A percentile compares a stretch with the other conserved stretches of the same genome.
phyloP scores from a whole-genome alignment of 2,888 invertebrate genomes.

The Eupithecia dodoneata region DNA sequence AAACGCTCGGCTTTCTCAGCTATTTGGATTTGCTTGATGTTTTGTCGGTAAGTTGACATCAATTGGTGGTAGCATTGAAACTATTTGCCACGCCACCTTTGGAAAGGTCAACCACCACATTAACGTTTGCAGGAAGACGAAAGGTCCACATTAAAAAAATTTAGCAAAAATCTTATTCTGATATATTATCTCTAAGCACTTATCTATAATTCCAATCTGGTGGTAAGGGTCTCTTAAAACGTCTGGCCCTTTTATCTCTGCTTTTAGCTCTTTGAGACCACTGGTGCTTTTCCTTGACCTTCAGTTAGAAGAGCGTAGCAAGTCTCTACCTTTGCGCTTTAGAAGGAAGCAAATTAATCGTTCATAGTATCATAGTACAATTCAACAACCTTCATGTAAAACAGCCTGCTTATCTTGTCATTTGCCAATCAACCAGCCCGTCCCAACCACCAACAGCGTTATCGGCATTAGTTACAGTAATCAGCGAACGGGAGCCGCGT shows the following conservation, averaged over 20 bases:
- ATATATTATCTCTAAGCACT: no score
- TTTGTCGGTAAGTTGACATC: conserved; percentile 41
- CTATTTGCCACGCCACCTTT: conserved; percentile 24
- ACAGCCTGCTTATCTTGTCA: neutral
- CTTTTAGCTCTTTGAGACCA: neutral
- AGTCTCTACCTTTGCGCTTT: neutral
- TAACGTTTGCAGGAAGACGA: neutral
- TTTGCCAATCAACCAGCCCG: conserved; percentile 15
- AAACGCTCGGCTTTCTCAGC: conserved; percentile 57
- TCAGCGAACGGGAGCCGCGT: conserved; percentile 23
- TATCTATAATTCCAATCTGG: no score
- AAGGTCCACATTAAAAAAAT: neutral
- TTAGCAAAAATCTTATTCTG: neutral
- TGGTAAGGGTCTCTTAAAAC: no score
- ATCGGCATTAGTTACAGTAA: conserved; percentile 20
- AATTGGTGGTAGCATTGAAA: conserved; percentile 21
- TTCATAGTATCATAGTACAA: no score
- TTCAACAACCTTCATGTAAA: neutral
- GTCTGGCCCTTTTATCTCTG: no score
- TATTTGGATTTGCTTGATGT: conserved; percentile 53
- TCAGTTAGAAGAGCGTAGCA: neutral
- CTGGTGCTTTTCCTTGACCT: neutral
- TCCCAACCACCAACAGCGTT: conserved; percentile 23
- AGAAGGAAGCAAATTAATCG: neutral
- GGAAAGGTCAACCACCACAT: conserved; percentile 8